phyloP scores from a whole-genome alignment of 2,888 invertebrate genomes.

The Gari tellinella region DNA sequence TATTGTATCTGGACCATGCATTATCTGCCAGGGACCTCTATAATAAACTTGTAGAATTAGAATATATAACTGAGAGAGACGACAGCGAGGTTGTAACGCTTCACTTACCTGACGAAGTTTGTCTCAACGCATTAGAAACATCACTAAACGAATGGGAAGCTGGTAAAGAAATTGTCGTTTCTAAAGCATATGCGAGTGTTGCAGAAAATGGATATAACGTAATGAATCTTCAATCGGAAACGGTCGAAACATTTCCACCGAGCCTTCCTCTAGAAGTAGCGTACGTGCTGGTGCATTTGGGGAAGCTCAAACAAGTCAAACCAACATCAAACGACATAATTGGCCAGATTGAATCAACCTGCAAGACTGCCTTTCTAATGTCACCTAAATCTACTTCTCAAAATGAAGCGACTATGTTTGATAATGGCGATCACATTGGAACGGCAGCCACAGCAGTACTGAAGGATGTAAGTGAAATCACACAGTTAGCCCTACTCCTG shows the following conservation, averaged over 20 bases:
- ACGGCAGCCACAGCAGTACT: background rate
- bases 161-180: too few relatives aligned
- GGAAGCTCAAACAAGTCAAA: constrained; percentile 3
- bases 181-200: too few relatives aligned
- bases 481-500: background rate
- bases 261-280: constrained; percentile 22
- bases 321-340: constrained; percentile 8
- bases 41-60: constrained; percentile 2
- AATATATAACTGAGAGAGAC: background rate
- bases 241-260: constrained; percentile 3
- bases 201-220: too few relatives aligned
- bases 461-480: background rate
- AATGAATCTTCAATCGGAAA: background rate
- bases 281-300: constrained; percentile 12
- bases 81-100: background rate
- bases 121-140: constrained; percentile 1
- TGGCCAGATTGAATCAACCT: constrained; percentile 7
- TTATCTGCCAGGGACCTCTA: constrained; percentile 7
- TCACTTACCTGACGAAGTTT: constrained; percentile 5
- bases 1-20: constrained; percentile 6
- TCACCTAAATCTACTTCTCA: constrained; percentile 26
- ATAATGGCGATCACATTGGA: background rate
- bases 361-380: constrained; percentile 21
- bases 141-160: constrained; percentile 5
- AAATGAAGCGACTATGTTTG: background rate